Evolutionary conservation across 2,888 invertebrate species (phyloP).

Genomic region (Galeopsomyia nigrocyanea): DNA sequence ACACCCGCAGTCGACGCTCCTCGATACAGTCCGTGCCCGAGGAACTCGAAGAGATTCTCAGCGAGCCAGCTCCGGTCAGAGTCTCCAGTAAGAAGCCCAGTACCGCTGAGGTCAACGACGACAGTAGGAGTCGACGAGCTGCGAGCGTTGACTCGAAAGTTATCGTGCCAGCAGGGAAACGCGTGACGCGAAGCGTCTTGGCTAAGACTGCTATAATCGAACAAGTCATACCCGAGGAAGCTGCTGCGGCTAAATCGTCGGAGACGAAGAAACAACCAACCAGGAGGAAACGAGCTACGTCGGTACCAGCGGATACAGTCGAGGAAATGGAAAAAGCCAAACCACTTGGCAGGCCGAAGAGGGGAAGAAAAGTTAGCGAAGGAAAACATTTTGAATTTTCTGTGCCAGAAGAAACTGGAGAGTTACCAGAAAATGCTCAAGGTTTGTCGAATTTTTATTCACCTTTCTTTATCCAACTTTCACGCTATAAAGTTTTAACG

Average conservation of each 20-base stretch:
- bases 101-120: constrained; percentile 28
- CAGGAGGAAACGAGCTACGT: constrained; percentile 52
- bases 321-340: constrained; percentile 40
- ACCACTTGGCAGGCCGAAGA: constrained; percentile 43
- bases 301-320: constrained; percentile 35
- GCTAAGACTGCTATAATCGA: constrained; percentile 46
- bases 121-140: constrained; percentile 55
- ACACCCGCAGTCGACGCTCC: constrained; percentile 54
- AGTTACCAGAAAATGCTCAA: constrained; percentile 48
- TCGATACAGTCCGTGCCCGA: constrained; percentile 61
- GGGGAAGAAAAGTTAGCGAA: constrained; percentile 51
- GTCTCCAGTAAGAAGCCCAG: neutral
- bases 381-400: constrained; percentile 56
- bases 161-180: constrained; percentile 43
- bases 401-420: constrained; percentile 52
- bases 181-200: constrained; percentile 51
- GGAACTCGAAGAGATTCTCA: constrained; percentile 56
- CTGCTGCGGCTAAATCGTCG: constrained; percentile 18
- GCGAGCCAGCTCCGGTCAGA: constrained; percentile 4
- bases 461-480: neutral
- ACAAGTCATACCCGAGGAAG: constrained; percentile 39
- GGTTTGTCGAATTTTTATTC: constrained; percentile 7
- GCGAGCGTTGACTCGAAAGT: constrained; percentile 55
- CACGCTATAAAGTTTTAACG: constrained; percentile 3
- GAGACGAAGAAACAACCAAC: constrained; percentile 44